Conservation (phyloP, 2,797 vertebrate species). For the Notoglanidium macrostoma region DNA sequence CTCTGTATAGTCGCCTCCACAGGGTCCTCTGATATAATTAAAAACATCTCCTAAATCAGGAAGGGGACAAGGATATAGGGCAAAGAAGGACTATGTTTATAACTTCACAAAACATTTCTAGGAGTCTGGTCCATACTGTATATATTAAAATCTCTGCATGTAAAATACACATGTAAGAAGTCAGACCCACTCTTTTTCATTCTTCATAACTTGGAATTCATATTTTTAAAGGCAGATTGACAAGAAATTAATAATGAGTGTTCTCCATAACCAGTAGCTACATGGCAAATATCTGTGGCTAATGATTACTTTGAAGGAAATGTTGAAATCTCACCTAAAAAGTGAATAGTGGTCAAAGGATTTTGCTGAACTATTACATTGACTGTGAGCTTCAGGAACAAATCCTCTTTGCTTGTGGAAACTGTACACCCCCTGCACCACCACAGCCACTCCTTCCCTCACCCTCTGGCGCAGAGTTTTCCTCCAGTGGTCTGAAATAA, state of each 20-base stretch:
- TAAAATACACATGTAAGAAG: neutral
- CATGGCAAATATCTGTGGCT: neutral
- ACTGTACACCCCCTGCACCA: constrained; percentile 88
- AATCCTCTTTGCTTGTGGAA: constrained; percentile 82
- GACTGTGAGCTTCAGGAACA: constrained; percentile 81
- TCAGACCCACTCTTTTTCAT: neutral
- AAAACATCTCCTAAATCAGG: constrained; percentile 3
- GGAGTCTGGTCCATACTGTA: neutral
- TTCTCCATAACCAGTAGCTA: neutral
- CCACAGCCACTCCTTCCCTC: constrained; percentile 91
- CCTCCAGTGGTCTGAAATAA: constrained; percentile 94
- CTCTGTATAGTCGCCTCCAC: neutral
- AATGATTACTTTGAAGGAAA: neutral
- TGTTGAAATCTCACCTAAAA: constrained; percentile 80
- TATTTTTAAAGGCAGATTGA: neutral
- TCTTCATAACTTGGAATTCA: neutral
- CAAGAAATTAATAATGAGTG: neutral
- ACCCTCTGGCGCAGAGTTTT: constrained; percentile 92
- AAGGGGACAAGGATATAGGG: constrained; percentile 5
- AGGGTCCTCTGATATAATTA: constrained; percentile 26
- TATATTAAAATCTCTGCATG: neutral
- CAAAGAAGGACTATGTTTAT: neutral
- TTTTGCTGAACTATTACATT: constrained; percentile 78
- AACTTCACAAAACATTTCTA: neutral
- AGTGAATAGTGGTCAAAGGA: constrained; percentile 77